Percentiles rank a stretch among this genome's conserved stretches.
These are phyloP conservation scores for Hypothenemus hampei DNA, from an alignment of 1,140 invertebrate genomes.

Conservation along the genomic window DNA sequence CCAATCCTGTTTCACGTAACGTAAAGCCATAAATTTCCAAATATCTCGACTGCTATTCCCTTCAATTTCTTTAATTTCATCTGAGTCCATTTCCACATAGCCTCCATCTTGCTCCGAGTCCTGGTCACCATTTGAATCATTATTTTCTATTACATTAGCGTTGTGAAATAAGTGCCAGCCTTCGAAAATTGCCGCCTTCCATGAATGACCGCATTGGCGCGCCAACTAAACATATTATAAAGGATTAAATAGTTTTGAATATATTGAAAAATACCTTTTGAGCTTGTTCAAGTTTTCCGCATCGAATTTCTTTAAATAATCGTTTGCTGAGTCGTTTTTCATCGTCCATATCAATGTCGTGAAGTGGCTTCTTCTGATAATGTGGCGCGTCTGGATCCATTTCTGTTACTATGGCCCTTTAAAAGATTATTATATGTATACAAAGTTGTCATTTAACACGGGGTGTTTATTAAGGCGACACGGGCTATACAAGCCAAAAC, in stretches of 20 bases:
- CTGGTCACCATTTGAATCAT: slow-evolving; percentile 16
- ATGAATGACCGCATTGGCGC: slow-evolving; percentile 78
- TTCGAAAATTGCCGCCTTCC: slow-evolving; percentile 83
- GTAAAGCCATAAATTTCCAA: slow-evolving; percentile 85
- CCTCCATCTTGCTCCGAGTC: slow-evolving; percentile 26
- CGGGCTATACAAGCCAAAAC: no score
- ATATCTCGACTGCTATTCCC: slow-evolving; percentile 85
- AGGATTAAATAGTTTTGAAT: not conserved
- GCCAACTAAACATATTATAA: slow-evolving; percentile 55
- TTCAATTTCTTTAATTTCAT: slow-evolving; percentile 53
- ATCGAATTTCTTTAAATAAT: slow-evolving; percentile 75
- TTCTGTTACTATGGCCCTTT: slow-evolving; percentile 59
- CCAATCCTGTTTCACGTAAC: slow-evolving; percentile 53
- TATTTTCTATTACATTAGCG: slow-evolving; percentile 58
- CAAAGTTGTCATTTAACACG: no score
- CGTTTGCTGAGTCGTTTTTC: slow-evolving; percentile 64
- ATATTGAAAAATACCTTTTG: slow-evolving; percentile 48
- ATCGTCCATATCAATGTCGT: slow-evolving; percentile 87
- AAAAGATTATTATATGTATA: no score
- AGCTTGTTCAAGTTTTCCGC: slow-evolving; percentile 79
- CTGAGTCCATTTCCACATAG: slow-evolving; percentile 31
- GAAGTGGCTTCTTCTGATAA: slow-evolving; percentile 72
- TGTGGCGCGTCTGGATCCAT: slow-evolving; percentile 92
- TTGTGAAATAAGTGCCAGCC: slow-evolving; percentile 84
- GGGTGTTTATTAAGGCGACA: no score